phyloP scores from a whole-genome alignment of 2,797 vertebrate species.

The Capromys pilorides region DNA sequence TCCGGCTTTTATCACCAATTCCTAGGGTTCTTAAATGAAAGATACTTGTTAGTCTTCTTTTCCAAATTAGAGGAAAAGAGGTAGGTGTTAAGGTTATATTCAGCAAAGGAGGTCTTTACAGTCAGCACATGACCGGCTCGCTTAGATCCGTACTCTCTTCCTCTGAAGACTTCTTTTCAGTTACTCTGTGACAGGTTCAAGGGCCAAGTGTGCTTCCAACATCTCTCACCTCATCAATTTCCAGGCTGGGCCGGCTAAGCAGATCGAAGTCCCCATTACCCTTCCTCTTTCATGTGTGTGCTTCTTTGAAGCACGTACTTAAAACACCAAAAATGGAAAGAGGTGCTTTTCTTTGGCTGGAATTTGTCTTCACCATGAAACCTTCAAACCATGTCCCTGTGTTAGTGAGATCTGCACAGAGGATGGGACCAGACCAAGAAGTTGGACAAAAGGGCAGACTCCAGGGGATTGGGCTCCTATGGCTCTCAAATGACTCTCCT shows the following conservation, averaged over 20 bases:
- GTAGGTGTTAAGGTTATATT: neutral
- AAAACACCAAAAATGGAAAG: neutral
- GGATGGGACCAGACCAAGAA: neutral
- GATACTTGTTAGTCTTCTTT: constrained; percentile 7
- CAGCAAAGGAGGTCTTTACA: neutral
- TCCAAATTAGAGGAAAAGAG: constrained; percentile 32
- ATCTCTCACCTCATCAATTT: neutral
- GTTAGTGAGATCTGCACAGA: neutral
- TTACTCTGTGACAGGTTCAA: neutral
- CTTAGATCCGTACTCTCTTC: neutral
- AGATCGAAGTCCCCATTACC: neutral
- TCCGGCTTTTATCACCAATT: neutral
- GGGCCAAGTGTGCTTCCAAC: neutral
- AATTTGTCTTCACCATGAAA: neutral
- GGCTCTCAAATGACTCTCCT: neutral
- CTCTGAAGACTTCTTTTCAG: neutral
- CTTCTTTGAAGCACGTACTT: constrained; percentile 1
- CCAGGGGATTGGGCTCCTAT: neutral
- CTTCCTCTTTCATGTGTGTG: neutral
- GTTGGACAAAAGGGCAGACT: neutral
- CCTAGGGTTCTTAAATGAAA: neutral
- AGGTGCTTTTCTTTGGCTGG: constrained; percentile 26
- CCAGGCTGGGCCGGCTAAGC: neutral
- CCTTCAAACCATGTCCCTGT: neutral
- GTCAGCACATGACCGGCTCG: neutral